Percentiles rank a stretch among this genome's conserved stretches.
These are phyloP conservation scores for Fulmarus glacialis DNA, from an alignment of 2,113 vertebrate genomes.

Conservation along the genomic window DNA sequence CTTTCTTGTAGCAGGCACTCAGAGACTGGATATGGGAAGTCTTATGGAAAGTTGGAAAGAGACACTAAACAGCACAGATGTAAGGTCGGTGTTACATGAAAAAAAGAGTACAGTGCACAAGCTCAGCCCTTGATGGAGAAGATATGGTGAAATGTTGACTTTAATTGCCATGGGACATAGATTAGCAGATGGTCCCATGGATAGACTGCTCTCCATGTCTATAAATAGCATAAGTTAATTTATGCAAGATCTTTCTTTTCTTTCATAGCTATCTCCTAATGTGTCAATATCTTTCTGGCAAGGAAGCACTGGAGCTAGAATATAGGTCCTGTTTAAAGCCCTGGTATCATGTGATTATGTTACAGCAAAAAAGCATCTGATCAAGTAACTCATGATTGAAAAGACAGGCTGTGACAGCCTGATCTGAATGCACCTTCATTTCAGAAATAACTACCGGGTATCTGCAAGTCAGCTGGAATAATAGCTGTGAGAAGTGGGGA, in stretches of 20 bases:
- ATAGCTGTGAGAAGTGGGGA: neutral
- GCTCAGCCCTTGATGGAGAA: constrained; percentile 37
- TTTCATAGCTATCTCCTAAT: neutral
- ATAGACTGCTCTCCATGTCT: constrained; percentile 48
- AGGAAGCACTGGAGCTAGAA: neutral
- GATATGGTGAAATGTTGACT: constrained; percentile 56
- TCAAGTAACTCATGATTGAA: constrained; percentile 21
- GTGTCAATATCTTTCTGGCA: constrained; percentile 21
- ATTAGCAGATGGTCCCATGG: constrained; percentile 65
- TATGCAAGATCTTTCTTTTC: constrained; percentile 55
- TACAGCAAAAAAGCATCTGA: constrained; percentile 32
- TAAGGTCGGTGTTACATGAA: neutral
- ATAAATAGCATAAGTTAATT: constrained; percentile 62
- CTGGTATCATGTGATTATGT: neutral
- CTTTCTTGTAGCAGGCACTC: neutral
- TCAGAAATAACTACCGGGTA: constrained; percentile 10
- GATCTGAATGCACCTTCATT: neutral
- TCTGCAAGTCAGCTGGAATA: constrained; percentile 42
- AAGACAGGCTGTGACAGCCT: constrained; percentile 26
- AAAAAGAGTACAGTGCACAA: neutral
- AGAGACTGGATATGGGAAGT: neutral
- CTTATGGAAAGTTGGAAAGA: neutral
- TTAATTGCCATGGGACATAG: constrained; percentile 55
- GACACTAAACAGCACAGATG: neutral
- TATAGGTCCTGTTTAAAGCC: neutral